Percentiles rank a stretch among this genome's conserved stretches.
Conservation (phyloP, 1,140 invertebrate species). For the Oryzaephilus surinamensis region DNA sequence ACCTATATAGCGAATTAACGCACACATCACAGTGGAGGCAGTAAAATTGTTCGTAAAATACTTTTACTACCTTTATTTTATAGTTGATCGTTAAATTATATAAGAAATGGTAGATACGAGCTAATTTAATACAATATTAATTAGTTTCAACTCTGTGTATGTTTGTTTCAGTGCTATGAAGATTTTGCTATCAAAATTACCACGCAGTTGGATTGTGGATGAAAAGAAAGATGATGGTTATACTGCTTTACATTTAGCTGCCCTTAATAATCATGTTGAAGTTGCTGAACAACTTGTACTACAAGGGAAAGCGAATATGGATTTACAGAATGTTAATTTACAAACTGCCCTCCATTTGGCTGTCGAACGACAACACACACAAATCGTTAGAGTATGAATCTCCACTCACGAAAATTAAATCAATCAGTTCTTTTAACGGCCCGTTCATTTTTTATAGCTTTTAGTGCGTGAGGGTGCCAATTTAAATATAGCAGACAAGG, state of each 20-base stretch:
- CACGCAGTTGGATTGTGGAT: slow-evolving; percentile 94
- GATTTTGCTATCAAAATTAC: slow-evolving; percentile 80
- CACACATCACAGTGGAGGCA: no score
- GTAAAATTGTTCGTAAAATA: no score
- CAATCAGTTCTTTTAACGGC: neutral
- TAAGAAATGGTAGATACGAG: neutral
- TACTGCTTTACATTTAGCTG: slow-evolving; percentile 89
- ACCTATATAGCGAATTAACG: no score
- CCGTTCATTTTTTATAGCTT: slow-evolving; percentile 42
- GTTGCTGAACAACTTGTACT: slow-evolving; percentile 86
- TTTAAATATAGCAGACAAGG: slow-evolving; percentile 91
- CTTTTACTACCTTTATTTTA: no score
- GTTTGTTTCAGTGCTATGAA: slow-evolving; percentile 80
- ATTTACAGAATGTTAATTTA: slow-evolving; percentile 90
- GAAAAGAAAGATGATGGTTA: slow-evolving; percentile 98
- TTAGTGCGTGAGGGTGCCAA: slow-evolving; percentile 87
- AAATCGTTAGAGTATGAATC: slow-evolving; percentile 70
- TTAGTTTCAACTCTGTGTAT: slow-evolving; percentile 1
- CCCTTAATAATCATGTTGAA: slow-evolving; percentile 94
- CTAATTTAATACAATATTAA: neutral
- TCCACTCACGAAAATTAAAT: neutral
- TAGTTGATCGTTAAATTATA: neutral
- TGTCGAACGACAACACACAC: slow-evolving; percentile 89
- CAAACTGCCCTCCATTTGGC: slow-evolving; percentile 93
- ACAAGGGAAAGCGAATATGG: slow-evolving; percentile 82